These are phyloP conservation scores for Pandion haliaetus DNA, from an alignment of 2,113 vertebrate genomes.

Conservation along the genomic window DNA sequence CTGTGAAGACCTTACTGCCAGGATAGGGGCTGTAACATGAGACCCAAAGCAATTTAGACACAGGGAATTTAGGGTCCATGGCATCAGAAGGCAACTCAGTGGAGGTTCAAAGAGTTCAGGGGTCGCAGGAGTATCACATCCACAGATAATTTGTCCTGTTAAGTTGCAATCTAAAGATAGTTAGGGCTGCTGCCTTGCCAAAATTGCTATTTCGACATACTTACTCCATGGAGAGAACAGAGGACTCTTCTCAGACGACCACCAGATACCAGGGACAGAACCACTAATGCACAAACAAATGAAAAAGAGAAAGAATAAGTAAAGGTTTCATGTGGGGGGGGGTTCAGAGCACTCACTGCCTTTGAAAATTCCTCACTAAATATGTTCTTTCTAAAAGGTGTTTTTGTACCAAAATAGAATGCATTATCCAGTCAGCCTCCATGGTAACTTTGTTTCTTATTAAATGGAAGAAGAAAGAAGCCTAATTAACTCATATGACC, in stretches of 20 bases:
- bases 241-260: neutral
- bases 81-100: neutral
- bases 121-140: neutral
- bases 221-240: neutral
- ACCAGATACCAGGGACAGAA: neutral
- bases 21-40: neutral
- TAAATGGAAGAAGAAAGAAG: slow-evolving; percentile 61
- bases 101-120: neutral
- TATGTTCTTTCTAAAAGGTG: slow-evolving; percentile 39
- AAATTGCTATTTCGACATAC: neutral
- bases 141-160: neutral
- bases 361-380: slow-evolving; percentile 42
- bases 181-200: neutral
- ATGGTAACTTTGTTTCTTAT: slow-evolving; percentile 76
- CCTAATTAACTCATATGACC: slow-evolving; percentile 65
- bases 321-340: neutral
- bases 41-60: neutral
- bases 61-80: neutral
- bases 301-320: neutral
- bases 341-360: neutral
- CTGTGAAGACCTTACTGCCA: neutral
- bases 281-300: neutral
- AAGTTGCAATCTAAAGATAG: neutral
- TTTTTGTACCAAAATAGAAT: slow-evolving; percentile 62
- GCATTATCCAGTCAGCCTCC: slow-evolving; percentile 59